These are phyloP conservation scores for Melipona bicolor DNA, from an alignment of 2,888 invertebrate species.

Conservation along the genomic window DNA sequence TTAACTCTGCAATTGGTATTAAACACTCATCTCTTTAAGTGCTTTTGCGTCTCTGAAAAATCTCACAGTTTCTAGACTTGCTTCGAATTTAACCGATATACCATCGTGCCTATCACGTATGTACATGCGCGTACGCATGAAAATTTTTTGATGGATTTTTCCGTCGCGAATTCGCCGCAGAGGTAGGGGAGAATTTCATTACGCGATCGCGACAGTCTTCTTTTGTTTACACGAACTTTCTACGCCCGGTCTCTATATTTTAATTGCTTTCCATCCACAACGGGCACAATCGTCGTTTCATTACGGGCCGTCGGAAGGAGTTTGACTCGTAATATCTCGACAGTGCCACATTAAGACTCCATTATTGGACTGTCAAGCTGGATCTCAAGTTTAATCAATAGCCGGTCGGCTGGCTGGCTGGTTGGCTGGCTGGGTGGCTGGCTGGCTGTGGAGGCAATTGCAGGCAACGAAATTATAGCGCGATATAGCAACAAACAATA, in stretches of 20 bases:
- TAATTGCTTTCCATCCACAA: conserved; percentile 33
- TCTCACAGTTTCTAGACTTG: too few species aligned
- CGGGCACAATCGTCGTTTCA: conserved; percentile 53
- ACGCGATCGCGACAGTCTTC: conserved; percentile 8
- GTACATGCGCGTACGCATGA: too few species aligned
- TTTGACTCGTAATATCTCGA: conserved; percentile 59
- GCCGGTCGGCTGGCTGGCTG: neutral
- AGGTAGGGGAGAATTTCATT: conserved; percentile 5
- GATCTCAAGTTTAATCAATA: conserved; percentile 63
- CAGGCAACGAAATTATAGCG: conserved; percentile 49
- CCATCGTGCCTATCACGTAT: too few species aligned
- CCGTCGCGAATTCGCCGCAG: neutral
- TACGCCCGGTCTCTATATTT: conserved; percentile 17
- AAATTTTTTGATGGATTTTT: neutral
- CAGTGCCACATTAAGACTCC: conserved; percentile 57
- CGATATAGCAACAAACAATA: conserved; percentile 49
- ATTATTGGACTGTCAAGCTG: conserved; percentile 60
- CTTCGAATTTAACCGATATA: too few species aligned
- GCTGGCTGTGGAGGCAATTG: conserved; percentile 36
- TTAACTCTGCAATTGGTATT: neutral
- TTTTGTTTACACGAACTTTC: conserved; percentile 18
- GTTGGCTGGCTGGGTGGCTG: neutral
- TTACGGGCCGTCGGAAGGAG: conserved; percentile 44
- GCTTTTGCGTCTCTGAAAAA: too few species aligned
- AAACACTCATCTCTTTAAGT: too few species aligned